These are phyloP conservation scores for Dolichoris vasculosae DNA, from an alignment of 1,140 invertebrate genomes.

Conservation along the genomic window DNA sequence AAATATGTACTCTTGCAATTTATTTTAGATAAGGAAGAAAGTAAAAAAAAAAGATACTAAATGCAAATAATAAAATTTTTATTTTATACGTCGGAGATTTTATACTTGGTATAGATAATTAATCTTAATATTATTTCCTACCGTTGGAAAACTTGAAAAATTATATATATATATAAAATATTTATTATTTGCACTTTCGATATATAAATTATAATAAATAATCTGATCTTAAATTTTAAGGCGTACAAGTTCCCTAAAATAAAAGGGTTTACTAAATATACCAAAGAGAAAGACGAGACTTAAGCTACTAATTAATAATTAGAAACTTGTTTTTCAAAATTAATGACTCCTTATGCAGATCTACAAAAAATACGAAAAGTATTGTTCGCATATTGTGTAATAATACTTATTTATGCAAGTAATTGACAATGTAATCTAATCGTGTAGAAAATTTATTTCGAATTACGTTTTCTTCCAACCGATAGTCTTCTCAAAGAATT, in stretches of 20 bases:
- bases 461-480: neutral
- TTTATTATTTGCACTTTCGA: slow-evolving; percentile 17
- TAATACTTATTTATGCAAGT: slow-evolving; percentile 32
- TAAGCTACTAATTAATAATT: slow-evolving; percentile 8
- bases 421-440: slow-evolving; percentile 40
- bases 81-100: too few relatives aligned
- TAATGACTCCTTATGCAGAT: slow-evolving; percentile 17
- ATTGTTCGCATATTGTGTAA: slow-evolving; percentile 22
- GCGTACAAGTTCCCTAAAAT: neutral
- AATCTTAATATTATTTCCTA: too few relatives aligned
- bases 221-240: slow-evolving; percentile 17
- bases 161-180: too few relatives aligned
- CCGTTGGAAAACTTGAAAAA: too few relatives aligned
- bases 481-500: slow-evolving; percentile 1
- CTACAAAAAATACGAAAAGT: slow-evolving; percentile 38
- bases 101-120: too few relatives aligned
- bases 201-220: neutral
- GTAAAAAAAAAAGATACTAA: neutral
- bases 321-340: slow-evolving; percentile 19
- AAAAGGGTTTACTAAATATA: neutral
- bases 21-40: slow-evolving; percentile 7
- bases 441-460: slow-evolving; percentile 47
- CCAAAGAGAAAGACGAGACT: neutral
- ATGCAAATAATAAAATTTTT: slow-evolving; percentile 8
- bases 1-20: slow-evolving; percentile 20